Conservation (phyloP, 2,888 invertebrate genomes). For the Laspeyria flexula region DNA sequence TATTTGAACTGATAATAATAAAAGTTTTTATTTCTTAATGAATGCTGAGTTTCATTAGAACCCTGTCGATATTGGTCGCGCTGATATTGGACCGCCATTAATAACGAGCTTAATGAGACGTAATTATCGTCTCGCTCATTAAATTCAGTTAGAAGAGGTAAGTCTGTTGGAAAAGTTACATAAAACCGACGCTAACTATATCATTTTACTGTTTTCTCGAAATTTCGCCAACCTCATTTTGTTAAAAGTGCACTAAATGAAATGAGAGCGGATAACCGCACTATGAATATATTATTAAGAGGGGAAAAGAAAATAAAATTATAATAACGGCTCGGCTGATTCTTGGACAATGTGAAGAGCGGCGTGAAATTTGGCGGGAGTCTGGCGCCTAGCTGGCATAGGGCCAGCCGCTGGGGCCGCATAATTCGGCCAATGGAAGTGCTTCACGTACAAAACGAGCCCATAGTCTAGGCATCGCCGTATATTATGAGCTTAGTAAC, state of each 20-base stretch:
- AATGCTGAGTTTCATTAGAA: conserved; percentile 51
- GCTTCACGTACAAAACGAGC: conserved; percentile 17
- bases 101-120: conserved; percentile 17
- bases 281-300: conserved; percentile 31
- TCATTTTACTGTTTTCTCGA: conserved; percentile 6
- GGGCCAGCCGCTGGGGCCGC: conserved; percentile 27
- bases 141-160: conserved; percentile 13
- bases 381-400: conserved; percentile 31
- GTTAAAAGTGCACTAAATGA: conserved; percentile 5
- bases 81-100: conserved; percentile 5
- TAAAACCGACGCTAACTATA: conserved; percentile 7
- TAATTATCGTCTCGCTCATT: conserved; percentile 16
- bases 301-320: conserved; percentile 29
- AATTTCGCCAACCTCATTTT: conserved; percentile 17
- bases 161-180: conserved; percentile 5
- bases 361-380: conserved; percentile 35
- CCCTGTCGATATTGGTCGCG: neutral
- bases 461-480: conserved; percentile 5
- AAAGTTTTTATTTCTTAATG: conserved; percentile 85
- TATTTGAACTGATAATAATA: conserved; percentile 87
- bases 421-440: conserved; percentile 31
- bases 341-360: conserved; percentile 32
- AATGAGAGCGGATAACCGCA: conserved; percentile 18
- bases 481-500: neutral
- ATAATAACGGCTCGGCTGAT: conserved; percentile 26